phyloP scores from a whole-genome alignment of 2,888 invertebrate genomes.

The Parnassius smintheus region DNA sequence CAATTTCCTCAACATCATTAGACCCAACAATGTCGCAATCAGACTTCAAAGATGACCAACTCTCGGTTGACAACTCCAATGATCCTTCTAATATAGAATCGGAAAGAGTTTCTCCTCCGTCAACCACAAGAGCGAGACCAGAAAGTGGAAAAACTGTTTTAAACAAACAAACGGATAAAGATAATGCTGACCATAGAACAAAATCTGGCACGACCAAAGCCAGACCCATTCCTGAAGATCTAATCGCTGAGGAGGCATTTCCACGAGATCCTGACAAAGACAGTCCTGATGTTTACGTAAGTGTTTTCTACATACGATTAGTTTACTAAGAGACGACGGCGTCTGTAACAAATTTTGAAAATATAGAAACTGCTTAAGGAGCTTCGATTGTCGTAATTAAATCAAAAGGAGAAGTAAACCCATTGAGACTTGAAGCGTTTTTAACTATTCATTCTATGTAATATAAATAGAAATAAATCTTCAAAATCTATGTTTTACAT shows the following conservation, averaged over 20 bases:
- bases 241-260: conserved; percentile 37
- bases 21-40: conserved; percentile 45
- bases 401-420: too few relatives aligned
- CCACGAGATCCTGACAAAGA: conserved; percentile 72
- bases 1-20: conserved; percentile 48
- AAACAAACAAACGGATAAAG: conserved; percentile 48
- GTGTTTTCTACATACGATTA: conserved; percentile 30
- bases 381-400: too few relatives aligned
- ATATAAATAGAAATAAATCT: too few relatives aligned
- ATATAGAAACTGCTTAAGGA: too few relatives aligned
- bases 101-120: conserved; percentile 38
- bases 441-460: too few relatives aligned
- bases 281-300: conserved; percentile 61
- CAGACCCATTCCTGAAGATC: conserved; percentile 59
- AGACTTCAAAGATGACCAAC: conserved; percentile 41
- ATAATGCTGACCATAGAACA: conserved; percentile 38
- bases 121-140: conserved; percentile 40
- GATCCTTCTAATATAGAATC: conserved; percentile 39
- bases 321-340: too few relatives aligned
- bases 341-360: too few relatives aligned
- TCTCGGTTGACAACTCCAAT: conserved; percentile 34
- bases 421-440: too few relatives aligned
- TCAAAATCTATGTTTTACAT: too few relatives aligned
- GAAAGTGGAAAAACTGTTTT: conserved; percentile 40
- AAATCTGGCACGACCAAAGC: conserved; percentile 53